Conservation (phyloP, 2,113 vertebrate genomes). For the Carlito syrichta region DNA sequence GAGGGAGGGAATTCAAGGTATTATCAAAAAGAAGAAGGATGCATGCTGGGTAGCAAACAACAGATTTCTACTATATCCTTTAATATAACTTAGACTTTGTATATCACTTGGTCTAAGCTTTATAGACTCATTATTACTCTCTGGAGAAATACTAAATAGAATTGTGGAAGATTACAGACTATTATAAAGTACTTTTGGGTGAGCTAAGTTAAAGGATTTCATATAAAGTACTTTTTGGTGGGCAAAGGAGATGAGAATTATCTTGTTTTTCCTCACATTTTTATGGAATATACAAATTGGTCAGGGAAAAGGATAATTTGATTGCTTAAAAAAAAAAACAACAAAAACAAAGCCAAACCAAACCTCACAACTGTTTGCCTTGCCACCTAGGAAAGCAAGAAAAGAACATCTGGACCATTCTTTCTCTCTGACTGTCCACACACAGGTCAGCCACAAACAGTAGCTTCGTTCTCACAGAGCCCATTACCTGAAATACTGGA, state of each 20-base stretch:
- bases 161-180: background rate
- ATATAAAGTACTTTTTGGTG: background rate
- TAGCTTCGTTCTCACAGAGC: slow-evolving; percentile 43
- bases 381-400: background rate
- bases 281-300: background rate
- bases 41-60: background rate
- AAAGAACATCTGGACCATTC: slow-evolving; percentile 17
- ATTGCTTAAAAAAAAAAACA: background rate
- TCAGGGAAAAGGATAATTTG: slow-evolving; percentile 4
- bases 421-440: background rate
- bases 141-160: slow-evolving; percentile 22
- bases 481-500: slow-evolving; percentile 31
- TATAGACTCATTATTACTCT: background rate
- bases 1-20: background rate
- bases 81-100: background rate
- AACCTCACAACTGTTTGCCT: background rate
- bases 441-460: slow-evolving; percentile 41
- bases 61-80: background rate
- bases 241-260: background rate
- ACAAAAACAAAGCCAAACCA: background rate
- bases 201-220: background rate
- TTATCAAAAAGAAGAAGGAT: background rate
- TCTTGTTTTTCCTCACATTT: background rate
- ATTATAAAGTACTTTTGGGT: background rate
- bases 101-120: background rate